Base-by-base conservation (phyloP, 2,113 vertebrate species). In the Gymnocephalus cernua region DNA sequence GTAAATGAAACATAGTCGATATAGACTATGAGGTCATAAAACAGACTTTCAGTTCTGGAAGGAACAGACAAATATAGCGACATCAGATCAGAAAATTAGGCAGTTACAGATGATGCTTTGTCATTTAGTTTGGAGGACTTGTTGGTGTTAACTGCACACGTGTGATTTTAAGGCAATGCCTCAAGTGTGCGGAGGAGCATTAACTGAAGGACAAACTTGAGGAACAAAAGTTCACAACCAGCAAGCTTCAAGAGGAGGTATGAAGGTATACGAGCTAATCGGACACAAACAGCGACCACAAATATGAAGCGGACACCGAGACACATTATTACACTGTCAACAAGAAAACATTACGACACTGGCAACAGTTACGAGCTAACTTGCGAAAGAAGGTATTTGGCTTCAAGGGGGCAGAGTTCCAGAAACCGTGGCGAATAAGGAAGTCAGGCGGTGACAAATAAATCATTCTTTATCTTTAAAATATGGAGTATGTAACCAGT, bases 401-500 rank as follows among this genome's bases (percentile, higher is more conserved):
- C 65, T 63, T 54, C 4, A 27, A 66, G n/a, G 61, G 10, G 18
- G 32, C 32, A 32, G 6, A 6, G 15, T 53, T 58, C 61, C 51
- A 27, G 41, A 1, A 53, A 29, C 27, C 0, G 2, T 48, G 57
- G 59, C 63, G 27, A 68, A 53, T 11, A 63, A 53, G 29, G 4
- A 25, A 54, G 76, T 76, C 62, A 73, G 18, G 11, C 50, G 66
- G 38, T 45, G 75, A 47, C 14, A 4, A 2, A 66, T 65, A 6
- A 44, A 72, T 79, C 74, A 23, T 3, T 29, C 4, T 3, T 3
- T 27, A 16, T 48, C 56, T 58, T 5, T 70, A 19, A 74, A 77
- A 74, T 50, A 59, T 80, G 47, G 65, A 83, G 27, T 10, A 58
- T 53, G 68, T 11, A 25, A 53, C 13, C 45, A 27, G 19, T 63